Evolutionary conservation across 2,113 vertebrate genomes (phyloP).

Genomic region (Tachycineta bicolor): DNA sequence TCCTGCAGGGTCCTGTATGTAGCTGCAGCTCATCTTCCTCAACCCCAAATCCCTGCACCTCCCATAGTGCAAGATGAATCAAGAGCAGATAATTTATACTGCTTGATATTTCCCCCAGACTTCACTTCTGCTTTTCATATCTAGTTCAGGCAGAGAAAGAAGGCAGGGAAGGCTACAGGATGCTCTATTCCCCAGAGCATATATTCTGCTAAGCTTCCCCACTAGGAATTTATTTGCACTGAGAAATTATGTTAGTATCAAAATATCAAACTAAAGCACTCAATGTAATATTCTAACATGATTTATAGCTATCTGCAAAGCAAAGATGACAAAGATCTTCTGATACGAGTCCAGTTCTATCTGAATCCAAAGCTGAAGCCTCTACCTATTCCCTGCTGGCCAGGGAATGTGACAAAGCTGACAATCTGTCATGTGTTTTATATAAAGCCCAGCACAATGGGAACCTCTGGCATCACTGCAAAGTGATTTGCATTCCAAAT

Average conservation of each 20-base stretch:
- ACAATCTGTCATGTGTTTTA: slow-evolving; percentile 33
- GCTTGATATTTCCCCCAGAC: not conserved
- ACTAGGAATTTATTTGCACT: not conserved
- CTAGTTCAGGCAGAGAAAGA: not conserved
- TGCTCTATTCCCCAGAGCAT: not conserved
- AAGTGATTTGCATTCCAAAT: slow-evolving; percentile 55
- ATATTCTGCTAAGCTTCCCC: not conserved
- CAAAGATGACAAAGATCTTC: slow-evolving; percentile 2
- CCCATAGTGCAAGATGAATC: not conserved
- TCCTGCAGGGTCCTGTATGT: not conserved
- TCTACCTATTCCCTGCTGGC: slow-evolving; percentile 17
- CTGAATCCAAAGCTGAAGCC: not conserved
- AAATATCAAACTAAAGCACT: not conserved
- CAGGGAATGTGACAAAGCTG: slow-evolving; percentile 25
- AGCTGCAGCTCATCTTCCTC: not conserved
- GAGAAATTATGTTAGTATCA: not conserved
- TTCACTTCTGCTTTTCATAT: not conserved
- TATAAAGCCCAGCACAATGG: slow-evolving; percentile 50
- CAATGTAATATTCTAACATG: not conserved
- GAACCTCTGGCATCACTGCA: slow-evolving; percentile 52
- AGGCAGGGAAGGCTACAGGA: not conserved
- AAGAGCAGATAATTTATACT: not conserved
- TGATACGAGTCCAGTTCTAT: not conserved
- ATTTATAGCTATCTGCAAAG: slow-evolving; percentile 5
- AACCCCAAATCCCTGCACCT: not conserved